These are phyloP conservation scores for Sphaerophoria rueppellii DNA, from an alignment of 2,888 invertebrate genomes.

Conservation along the genomic window DNA sequence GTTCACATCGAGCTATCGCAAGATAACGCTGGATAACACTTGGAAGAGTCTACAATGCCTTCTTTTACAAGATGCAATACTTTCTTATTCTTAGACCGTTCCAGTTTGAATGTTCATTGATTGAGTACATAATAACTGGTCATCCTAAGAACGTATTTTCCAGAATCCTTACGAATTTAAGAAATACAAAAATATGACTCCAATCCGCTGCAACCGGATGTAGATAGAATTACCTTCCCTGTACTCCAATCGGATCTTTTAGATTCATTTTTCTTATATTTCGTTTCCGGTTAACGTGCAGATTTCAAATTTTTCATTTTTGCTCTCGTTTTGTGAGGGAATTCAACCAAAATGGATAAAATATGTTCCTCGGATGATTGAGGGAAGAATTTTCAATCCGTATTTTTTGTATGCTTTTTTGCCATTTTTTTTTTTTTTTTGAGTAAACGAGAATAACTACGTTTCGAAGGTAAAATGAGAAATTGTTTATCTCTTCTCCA, in stretches of 20 bases:
- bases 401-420: not conserved
- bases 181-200: not conserved
- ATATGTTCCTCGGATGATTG: slow-evolving; percentile 44
- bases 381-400: slow-evolving; percentile 35
- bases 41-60: too few species aligned
- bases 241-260: not conserved
- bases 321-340: slow-evolving; percentile 39
- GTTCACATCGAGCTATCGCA: too few species aligned
- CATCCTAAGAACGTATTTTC: too few species aligned
- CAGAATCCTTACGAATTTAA: too few species aligned
- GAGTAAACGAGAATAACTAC: not conserved
- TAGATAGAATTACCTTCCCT: not conserved
- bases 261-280: not conserved
- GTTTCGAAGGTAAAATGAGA: not conserved
- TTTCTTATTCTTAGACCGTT: too few species aligned
- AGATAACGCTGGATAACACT: too few species aligned
- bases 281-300: slow-evolving; percentile 20
- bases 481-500: not conserved
- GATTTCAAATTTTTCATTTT: slow-evolving; percentile 58
- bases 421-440: not conserved
- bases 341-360: slow-evolving; percentile 55
- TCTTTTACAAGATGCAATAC: too few species aligned
- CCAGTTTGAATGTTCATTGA: too few species aligned
- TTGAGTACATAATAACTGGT: too few species aligned
- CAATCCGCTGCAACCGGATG: not conserved